phyloP scores from a whole-genome alignment of 2,113 vertebrate species.

The Elephas maximus region DNA sequence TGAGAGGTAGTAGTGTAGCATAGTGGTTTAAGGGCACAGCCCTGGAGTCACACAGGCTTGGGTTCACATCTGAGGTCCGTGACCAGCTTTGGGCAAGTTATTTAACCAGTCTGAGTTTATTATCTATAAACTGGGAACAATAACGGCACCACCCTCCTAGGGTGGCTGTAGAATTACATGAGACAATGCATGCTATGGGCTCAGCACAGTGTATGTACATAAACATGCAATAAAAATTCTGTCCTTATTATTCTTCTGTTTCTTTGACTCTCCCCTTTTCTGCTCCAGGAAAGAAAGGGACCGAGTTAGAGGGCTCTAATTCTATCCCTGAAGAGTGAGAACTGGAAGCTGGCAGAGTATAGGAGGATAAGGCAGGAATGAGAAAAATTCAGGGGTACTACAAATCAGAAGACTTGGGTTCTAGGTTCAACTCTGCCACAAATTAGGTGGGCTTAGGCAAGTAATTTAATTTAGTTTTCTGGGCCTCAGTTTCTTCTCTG shows the following conservation, averaged over 20 bases:
- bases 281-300: slow-evolving; percentile 2
- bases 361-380: slow-evolving; percentile 31
- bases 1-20: background rate
- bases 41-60: background rate
- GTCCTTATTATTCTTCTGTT: background rate
- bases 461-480: slow-evolving; percentile 37
- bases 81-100: background rate
- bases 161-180: background rate
- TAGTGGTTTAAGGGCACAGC: background rate
- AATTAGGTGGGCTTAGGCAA: background rate
- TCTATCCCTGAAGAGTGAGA: background rate
- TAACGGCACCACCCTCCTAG: background rate
- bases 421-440: slow-evolving; percentile 29
- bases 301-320: slow-evolving; percentile 48
- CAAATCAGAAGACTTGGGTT: slow-evolving; percentile 10
- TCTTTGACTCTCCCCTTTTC: background rate
- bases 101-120: slow-evolving; percentile 5
- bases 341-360: background rate
- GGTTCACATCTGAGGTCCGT: slow-evolving; percentile 21
- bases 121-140: background rate
- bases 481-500: slow-evolving; percentile 17
- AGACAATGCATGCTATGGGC: background rate
- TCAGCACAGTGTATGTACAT: background rate
- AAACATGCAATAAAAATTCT: background rate
- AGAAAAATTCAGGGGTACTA: background rate